phyloP scores from a whole-genome alignment of 2,888 invertebrate genomes.

The Dromius quadrimaculatus region DNA sequence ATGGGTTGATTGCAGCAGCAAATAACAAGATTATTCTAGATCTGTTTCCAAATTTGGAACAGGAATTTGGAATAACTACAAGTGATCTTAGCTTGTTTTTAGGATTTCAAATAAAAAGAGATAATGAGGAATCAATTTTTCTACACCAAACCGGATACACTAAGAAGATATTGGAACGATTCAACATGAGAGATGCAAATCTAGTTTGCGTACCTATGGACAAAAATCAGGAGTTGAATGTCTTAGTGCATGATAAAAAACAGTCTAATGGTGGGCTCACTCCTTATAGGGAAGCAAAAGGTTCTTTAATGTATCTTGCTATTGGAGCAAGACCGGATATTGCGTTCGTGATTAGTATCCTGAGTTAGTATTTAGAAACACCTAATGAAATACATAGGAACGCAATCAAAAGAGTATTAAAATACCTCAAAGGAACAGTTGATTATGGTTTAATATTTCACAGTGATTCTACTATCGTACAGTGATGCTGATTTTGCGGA shows the following conservation, averaged over 20 bases:
- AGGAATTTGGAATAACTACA: constrained; percentile 49
- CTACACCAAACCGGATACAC: constrained; percentile 14
- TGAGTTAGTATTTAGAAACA: neutral
- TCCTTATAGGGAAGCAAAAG: too few species aligned
- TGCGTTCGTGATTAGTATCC: neutral
- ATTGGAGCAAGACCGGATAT: neutral
- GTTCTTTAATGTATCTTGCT: constrained; percentile 8
- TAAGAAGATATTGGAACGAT: constrained; percentile 17
- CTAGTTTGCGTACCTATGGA: too few species aligned
- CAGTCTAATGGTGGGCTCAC: too few species aligned
- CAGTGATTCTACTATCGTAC: neutral
- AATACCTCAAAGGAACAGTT: neutral
- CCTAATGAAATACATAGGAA: neutral
- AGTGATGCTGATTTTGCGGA: too few species aligned
- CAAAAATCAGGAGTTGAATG: too few species aligned
- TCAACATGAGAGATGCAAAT: constrained; percentile 4
- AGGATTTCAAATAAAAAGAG: constrained; percentile 53
- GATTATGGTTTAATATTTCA: neutral
- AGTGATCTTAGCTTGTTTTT: constrained; percentile 47
- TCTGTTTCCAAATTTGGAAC: constrained; percentile 43
- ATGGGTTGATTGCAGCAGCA: constrained; percentile 57
- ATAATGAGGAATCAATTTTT: neutral
- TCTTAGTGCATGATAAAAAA: too few species aligned
- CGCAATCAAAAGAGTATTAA: neutral
- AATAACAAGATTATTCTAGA: constrained; percentile 44